These are phyloP conservation scores for Tachysurus vachellii DNA, from an alignment of 2,113 vertebrate species.

Conservation along the genomic window DNA sequence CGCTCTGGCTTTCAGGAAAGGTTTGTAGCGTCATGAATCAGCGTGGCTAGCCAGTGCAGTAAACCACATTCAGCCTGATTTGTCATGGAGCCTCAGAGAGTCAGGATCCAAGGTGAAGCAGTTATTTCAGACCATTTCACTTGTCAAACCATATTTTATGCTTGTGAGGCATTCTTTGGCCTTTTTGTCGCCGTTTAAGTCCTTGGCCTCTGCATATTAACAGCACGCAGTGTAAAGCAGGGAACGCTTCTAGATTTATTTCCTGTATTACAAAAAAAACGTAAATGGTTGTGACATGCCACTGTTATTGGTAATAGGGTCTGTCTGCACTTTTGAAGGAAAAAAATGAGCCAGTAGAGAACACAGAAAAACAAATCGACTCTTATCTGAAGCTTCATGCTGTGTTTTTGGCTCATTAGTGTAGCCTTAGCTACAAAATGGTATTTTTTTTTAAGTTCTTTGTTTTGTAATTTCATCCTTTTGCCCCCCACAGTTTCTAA, in stretches of 20 bases:
- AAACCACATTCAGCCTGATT: constrained; percentile 30
- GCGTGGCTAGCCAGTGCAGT: neutral
- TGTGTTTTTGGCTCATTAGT: neutral
- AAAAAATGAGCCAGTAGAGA: neutral
- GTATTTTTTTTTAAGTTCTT: neutral
- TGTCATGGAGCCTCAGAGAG: constrained; percentile 20
- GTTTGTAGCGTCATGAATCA: constrained; percentile 29
- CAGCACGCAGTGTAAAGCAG: neutral
- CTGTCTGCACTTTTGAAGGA: neutral
- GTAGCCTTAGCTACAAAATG: neutral
- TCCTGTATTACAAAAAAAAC: neutral
- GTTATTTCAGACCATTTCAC: constrained; percentile 20
- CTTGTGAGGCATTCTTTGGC: neutral
- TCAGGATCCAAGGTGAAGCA: constrained; percentile 32
- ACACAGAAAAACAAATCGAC: neutral
- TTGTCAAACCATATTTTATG: constrained; percentile 7
- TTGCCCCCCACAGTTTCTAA: neutral
- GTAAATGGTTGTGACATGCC: neutral
- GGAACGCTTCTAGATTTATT: neutral
- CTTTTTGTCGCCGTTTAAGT: neutral
- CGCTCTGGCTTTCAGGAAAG: constrained; percentile 13
- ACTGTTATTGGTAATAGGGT: neutral
- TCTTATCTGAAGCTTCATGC: neutral
- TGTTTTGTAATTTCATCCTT: neutral
- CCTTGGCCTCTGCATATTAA: constrained; percentile 4